Conservation (phyloP, 1,140 invertebrate genomes). For the Bombus affinis region DNA sequence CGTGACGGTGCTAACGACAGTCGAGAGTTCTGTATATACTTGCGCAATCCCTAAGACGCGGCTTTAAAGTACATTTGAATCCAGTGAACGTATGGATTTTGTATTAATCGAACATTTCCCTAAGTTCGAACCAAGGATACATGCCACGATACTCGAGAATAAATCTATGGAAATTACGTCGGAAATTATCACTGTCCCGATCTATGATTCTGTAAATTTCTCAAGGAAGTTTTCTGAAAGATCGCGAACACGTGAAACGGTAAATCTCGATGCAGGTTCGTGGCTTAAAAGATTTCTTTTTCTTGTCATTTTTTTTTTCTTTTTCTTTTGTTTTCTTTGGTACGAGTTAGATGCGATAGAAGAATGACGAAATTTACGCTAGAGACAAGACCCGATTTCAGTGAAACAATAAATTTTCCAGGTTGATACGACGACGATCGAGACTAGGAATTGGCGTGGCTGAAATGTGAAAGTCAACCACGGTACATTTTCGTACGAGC, state of each 20-base stretch:
- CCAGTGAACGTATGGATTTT: neutral
- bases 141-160: neutral
- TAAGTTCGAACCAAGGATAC: neutral
- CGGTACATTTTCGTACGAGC: constrained; percentile 27
- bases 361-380: neutral
- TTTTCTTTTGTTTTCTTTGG: neutral
- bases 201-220: neutral
- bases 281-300: neutral
- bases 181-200: neutral
- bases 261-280: neutral
- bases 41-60: constrained; percentile 12
- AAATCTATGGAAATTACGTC: neutral
- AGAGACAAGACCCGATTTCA: neutral
- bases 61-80: neutral
- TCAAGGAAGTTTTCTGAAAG: neutral
- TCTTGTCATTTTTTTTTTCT: fast-evolving
- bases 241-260: neutral
- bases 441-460: constrained; percentile 2
- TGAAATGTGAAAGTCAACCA: constrained; percentile 33
- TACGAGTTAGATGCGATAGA: neutral
- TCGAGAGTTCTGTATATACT: neutral
- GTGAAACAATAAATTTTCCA: constrained; percentile 20
- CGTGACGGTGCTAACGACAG: constrained; percentile 25
- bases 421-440: constrained; percentile 18
- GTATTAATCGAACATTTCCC: neutral